Conservation (phyloP, 2,888 invertebrate genomes). For the Heliothis peltigera region DNA sequence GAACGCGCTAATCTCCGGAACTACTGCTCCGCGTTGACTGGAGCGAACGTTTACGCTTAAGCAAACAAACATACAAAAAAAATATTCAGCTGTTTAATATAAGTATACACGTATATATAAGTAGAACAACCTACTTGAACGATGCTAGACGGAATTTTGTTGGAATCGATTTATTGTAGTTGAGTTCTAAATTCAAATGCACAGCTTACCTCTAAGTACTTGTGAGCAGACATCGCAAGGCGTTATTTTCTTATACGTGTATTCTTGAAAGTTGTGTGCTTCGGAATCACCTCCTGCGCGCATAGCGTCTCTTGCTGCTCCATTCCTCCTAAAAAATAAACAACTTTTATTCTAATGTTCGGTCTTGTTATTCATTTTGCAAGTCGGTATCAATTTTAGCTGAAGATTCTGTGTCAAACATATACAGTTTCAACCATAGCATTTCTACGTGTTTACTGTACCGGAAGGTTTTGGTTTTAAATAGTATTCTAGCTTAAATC, state of each 20-base stretch:
- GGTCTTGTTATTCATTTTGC: slow-evolving; percentile 21
- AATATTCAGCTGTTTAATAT: too few species aligned
- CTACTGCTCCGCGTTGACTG: too few species aligned
- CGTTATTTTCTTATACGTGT: slow-evolving; percentile 98
- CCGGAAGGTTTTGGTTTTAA: slow-evolving; percentile 51
- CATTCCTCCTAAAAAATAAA: slow-evolving; percentile 92
- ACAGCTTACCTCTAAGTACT: slow-evolving; percentile 94
- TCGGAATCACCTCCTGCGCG: slow-evolving; percentile 91
- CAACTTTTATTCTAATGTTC: slow-evolving; percentile 45
- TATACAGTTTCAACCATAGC: slow-evolving; percentile 26
- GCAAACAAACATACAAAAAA: too few species aligned
- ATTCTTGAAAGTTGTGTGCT: slow-evolving; percentile 97
- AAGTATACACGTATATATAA: too few species aligned
- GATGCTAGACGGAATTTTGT: neutral
- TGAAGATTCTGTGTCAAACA: slow-evolving; percentile 38
- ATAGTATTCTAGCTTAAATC: slow-evolving; percentile 29
- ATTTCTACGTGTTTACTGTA: slow-evolving; percentile 40
- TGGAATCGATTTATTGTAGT: neutral
- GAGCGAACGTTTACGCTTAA: too few species aligned
- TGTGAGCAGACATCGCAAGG: slow-evolving; percentile 98
- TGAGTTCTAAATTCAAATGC: neutral
- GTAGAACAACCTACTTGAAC: neutral
- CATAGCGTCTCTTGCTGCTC: slow-evolving; percentile 91
- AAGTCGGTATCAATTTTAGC: slow-evolving; percentile 23
- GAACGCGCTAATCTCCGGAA: too few species aligned